Base-by-base conservation (phyloP, 2,888 invertebrate species). In the Melinaea menophilus region DNA sequence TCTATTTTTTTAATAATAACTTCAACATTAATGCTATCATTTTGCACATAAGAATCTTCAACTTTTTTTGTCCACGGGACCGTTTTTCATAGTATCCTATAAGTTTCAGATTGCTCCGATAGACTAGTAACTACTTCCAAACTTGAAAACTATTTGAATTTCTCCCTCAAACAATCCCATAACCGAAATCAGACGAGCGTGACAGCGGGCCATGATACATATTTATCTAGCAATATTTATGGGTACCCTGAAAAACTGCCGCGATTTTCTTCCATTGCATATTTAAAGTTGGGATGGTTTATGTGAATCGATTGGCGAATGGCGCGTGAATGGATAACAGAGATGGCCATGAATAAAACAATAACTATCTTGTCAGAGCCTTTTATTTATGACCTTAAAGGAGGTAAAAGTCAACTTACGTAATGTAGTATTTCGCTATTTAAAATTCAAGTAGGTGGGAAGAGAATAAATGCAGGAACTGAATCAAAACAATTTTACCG, bases 181-280 rank as follows among this genome's bases (percentile, higher is more conserved):
- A 78, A 80, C 78, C 79, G 76, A 78, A 75, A 75, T 73, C 74
- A 61, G 72, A 69, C 73, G 72, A 71, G 73, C 78, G 75, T 81
- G 86, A 83, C 86, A 84, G 75, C 79, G 84, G 80, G 79, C 86
- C 85, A 84, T 84, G 84, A 87, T 88, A 88, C 85, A 88, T 88
- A 88, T 90, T 89, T 87, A 88, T 89, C 85, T 86, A 81, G 85
- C 81, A 82, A 83, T 88, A 90, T 90, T 90, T 90, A 90, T 87
- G 77, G 79, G 74, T 69, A 72, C 72, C 74, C 76, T 77, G 79
- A 83, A 82, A 88, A 83, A 80, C 79, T 72, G 73, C 72, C 72
- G 76, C 79, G 80, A 84, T 82, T 81, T 83, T 81, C 82, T 79
- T 79, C 79, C 79, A 73, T 81, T 86, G 84, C 82, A 83, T 86